Percentiles rank a stretch among this genome's conserved stretches.
These are phyloP conservation scores for honey bee (Apis mellifera) DNA, from an alignment of 1,140 invertebrate genomes.

Conservation along the genomic window Amel_HAv3.1 CM009933.2:6637501-6638000, in stretches of 20 bases:
- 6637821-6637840: neutral
- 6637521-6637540: neutral
- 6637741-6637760: constrained; percentile 76
- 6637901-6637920: too few relatives aligned
- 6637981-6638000: too few relatives aligned
- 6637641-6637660: constrained; percentile 59
- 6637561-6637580: constrained; percentile 18
- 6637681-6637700: constrained; percentile 79
- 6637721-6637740: constrained; percentile 78
- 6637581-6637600: constrained; percentile 14
- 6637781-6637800: neutral
- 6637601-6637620: constrained; percentile 36
- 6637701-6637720: constrained; percentile 74
- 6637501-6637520: constrained; percentile 1
- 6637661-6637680: constrained; percentile 75
- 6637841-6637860: neutral
- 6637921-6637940: too few relatives aligned
- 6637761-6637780: constrained; percentile 52
- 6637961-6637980: too few relatives aligned
- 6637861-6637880: too few relatives aligned
- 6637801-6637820: neutral
- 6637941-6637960: too few relatives aligned
- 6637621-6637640: constrained; percentile 29
- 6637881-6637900: too few relatives aligned
- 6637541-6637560: constrained; percentile 44